Evolutionary conservation across 2,888 invertebrate species (phyloP).

Genomic region (Meloe dianella): DNA sequence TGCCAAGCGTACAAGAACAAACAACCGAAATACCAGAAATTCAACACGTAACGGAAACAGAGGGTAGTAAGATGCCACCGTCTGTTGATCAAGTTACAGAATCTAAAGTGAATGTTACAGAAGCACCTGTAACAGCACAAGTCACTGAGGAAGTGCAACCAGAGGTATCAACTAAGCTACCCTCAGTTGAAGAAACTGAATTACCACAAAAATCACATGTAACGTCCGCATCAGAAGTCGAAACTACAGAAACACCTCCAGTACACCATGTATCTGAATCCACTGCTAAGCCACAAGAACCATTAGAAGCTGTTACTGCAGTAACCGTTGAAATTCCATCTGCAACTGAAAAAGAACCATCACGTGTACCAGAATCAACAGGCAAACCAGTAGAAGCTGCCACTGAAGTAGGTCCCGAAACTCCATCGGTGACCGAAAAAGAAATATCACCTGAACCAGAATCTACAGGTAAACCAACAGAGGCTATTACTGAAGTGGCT

Average conservation of each 20-base stretch:
- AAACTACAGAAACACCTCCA: neutral
- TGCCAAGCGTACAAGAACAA: conserved; percentile 17
- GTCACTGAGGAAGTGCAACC: conserved; percentile 16
- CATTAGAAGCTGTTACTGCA: conserved; percentile 15
- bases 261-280: conserved; percentile 27
- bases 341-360: neutral
- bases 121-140: conserved; percentile 11
- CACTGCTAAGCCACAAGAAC: conserved; percentile 23
- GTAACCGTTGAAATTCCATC: neutral
- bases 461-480: neutral
- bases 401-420: neutral
- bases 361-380: neutral
- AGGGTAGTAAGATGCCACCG: conserved; percentile 26
- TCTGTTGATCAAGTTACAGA: conserved; percentile 20
- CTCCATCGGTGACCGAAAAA: neutral
- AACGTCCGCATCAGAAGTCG: neutral
- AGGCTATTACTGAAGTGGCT: conserved; percentile 2
- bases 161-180: conserved; percentile 24
- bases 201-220: conserved; percentile 16
- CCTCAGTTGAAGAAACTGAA: conserved; percentile 21
- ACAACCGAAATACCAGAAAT: conserved; percentile 19
- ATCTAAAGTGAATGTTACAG: conserved; percentile 25
- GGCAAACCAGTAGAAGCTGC: neutral
- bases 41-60: conserved; percentile 19
- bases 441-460: neutral